Base-by-base conservation (phyloP, 2,797 vertebrate genomes). In the Triplophysa bombifrons region DNA sequence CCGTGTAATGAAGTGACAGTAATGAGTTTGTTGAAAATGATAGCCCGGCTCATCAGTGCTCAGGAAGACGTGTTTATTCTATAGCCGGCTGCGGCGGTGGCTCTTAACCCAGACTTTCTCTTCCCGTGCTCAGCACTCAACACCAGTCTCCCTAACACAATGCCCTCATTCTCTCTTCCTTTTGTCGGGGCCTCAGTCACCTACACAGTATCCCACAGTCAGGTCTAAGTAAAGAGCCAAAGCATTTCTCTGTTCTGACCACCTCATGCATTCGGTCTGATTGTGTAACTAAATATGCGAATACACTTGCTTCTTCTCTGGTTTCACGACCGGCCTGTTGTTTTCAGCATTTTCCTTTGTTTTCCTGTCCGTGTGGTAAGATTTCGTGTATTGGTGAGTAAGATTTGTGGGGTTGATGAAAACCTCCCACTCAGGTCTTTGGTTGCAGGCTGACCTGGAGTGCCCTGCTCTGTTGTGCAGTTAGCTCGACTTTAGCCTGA, bases 1-100 rank as follows among this genome's bases (percentile, higher is more conserved):
- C 94, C 93, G 94, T 93, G 95, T 95, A 96, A 96, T 95, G 94
- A 95, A 94, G 93, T 95, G 94, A 95, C 94, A 96, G 92, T 95
- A 96, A 95, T 95, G 94, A 95, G 94, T 93, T 95, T 93, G 90
- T 94, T 94, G 94, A 94, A 95, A 95, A 93, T 93, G 92, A 94
- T 93, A 94, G 91, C 93, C 93, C 93, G 94, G 93, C 92, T 93
- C 94, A 94, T 93, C 93, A 92, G 91, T 91, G 93, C 92, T 91
- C 93, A 93, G 92, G 92, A 94, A 95, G 95, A 95, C 93, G 93
- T 95, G 94, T 95, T 95, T 95, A 95, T 94, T 94, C 93, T 94
- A 93, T 92, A 93, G 94, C 93, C 93, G 93, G 94, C 93, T 93
- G 92, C 93, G 93, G 91, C 90, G 92, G 91, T 79, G 4, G 80